Percentiles rank a stretch among this genome's conserved stretches.
Evolutionary conservation across 2,888 invertebrate species (phyloP).

Genomic region (Ectemnius lituratus): DNA sequence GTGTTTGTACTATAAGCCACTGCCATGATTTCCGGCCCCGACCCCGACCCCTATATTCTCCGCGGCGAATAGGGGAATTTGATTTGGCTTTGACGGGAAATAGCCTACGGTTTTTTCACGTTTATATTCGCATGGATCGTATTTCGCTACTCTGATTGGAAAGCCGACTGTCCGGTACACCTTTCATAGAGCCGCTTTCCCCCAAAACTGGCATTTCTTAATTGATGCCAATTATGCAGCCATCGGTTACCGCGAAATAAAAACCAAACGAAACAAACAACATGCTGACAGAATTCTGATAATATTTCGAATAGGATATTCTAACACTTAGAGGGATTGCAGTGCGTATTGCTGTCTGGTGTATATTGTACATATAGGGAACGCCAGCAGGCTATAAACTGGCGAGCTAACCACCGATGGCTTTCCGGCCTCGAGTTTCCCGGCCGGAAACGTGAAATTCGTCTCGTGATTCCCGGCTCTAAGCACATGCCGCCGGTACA

Average conservation of each 20-base stretch:
- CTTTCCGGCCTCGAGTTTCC: slow-evolving; percentile 46
- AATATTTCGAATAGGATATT: too few species aligned
- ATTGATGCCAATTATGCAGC: too few species aligned
- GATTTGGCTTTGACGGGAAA: slow-evolving; percentile 1
- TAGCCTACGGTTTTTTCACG: not conserved
- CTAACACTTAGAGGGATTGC: too few species aligned
- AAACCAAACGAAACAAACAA: too few species aligned
- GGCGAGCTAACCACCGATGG: slow-evolving; percentile 27
- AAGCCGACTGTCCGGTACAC: not conserved
- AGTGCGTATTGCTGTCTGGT: too few species aligned
- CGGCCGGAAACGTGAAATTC: slow-evolving; percentile 40
- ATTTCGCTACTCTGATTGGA: not conserved
- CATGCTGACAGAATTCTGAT: too few species aligned
- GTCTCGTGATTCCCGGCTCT: slow-evolving; percentile 22
- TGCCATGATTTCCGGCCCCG: not conserved
- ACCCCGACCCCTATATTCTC: not conserved
- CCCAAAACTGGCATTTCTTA: slow-evolving; percentile 29
- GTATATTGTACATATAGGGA: not conserved
- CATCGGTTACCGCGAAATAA: too few species aligned
- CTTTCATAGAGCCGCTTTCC: slow-evolving; percentile 24
- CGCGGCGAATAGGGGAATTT: not conserved
- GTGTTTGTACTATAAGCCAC: slow-evolving; percentile 7
- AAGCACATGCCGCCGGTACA: not conserved
- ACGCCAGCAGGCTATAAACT: slow-evolving; percentile 29
- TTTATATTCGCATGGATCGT: not conserved